phyloP scores from a whole-genome alignment of 1,140 invertebrate species.

The Drosophila yakuba region DNA sequence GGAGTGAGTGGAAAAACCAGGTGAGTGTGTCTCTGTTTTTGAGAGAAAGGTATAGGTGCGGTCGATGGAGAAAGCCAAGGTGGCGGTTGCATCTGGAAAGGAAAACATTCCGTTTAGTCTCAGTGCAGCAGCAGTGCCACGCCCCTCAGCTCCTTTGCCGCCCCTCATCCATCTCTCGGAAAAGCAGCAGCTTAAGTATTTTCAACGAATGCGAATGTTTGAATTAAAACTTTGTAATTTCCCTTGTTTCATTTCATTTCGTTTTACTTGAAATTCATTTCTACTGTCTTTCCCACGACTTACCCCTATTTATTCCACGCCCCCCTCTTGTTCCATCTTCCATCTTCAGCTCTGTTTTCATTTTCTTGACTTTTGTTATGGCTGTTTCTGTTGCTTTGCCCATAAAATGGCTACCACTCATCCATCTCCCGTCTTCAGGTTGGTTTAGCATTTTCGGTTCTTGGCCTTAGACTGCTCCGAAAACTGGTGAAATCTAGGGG shows the following conservation, averaged over 20 bases:
- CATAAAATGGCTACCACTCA: conserved; percentile 61
- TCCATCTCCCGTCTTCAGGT: conserved; percentile 61
- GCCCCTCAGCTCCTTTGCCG: background rate
- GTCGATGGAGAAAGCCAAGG: conserved; percentile 19
- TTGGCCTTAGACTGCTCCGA: conserved; percentile 30
- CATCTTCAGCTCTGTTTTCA: conserved; percentile 44
- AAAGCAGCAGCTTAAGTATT: conserved; percentile 78
- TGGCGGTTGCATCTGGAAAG: conserved; percentile 46
- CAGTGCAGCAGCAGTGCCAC: conserved; percentile 28
- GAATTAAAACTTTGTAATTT: conserved; percentile 84
- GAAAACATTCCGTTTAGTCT: conserved; percentile 67
- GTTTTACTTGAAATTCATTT: conserved; percentile 80
- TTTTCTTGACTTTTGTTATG: conserved; percentile 62
- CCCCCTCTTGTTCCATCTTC: conserved; percentile 12
- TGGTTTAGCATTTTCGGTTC: conserved; percentile 53
- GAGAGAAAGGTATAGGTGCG: background rate
- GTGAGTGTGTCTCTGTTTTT: conserved; percentile 29
- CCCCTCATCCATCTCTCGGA: conserved; percentile 21
- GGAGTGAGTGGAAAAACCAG: conserved; percentile 12
- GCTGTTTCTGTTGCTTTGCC: conserved; percentile 25
- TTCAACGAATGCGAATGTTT: conserved; percentile 80
- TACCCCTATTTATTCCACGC: conserved; percentile 21
- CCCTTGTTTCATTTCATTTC: conserved; percentile 83
- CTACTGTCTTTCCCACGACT: conserved; percentile 55
- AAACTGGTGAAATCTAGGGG: conserved; percentile 4